Base-by-base conservation (phyloP, 2,888 invertebrate species). In the Hipparchia semele region DNA sequence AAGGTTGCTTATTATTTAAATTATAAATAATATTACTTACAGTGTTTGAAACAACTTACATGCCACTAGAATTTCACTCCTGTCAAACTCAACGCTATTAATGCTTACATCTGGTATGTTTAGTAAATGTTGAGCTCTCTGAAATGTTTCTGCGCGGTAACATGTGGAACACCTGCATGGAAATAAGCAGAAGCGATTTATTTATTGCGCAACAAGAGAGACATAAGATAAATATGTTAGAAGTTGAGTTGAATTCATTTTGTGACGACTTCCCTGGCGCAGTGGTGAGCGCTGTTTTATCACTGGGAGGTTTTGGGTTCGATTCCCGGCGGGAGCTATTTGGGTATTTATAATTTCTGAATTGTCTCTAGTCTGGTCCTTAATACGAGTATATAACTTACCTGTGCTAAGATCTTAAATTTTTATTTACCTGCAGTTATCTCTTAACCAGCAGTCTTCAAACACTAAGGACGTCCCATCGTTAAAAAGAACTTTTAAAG, bases 401-500 rank as follows among this genome's bases (percentile, higher is more conserved):
- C 23, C 23, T 23, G 23, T 39, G 39, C 49, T 49, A 49, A 49
- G 49, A 49, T 49, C 12, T 54, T 33, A 23, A 39, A 10, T 54
- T 12, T 59, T 33, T 33, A 6, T 54, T 78, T 82, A 95, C 92
- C 94, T 93, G 90, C 96, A 96, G 80, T 96, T 94, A 81, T 96
- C 95, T 74, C 95, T 86, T 10, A 96, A 88, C 95, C 95, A 96
- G 77, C 90, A 87, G 72, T 90, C 90, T 80, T 94, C 91, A 77
- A 92, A 90, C 49, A 74, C 78, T 71, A 90, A 81, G 9, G 77
- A 75, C 49, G 79, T 82, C n/a, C 81, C 87, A 79, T 84, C 78
- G n/a, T 77, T 75, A 68, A 89, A 90, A 12, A 76, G 71, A 6
- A 91, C 79, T 9, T 80, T 80, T 12, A 91, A 76, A 2, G 84